Evolutionary conservation across 1,140 invertebrate genomes (phyloP).

Genomic region (Vanessa atalanta): DNA sequence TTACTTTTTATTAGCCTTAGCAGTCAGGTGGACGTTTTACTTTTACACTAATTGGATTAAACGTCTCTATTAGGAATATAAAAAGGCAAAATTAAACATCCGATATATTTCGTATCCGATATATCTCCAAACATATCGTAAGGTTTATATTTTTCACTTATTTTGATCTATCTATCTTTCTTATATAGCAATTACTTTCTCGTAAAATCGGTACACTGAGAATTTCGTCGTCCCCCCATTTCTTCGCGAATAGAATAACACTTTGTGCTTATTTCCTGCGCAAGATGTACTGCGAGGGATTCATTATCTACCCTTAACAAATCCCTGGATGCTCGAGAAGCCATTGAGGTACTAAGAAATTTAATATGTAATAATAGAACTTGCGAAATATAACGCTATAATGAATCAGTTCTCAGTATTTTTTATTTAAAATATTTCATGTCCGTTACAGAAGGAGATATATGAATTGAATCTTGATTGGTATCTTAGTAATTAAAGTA

Average conservation of each 20-base stretch:
- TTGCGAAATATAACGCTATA: background rate
- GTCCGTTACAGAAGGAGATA: no score
- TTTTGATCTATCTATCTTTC: background rate
- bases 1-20: no score
- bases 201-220: constrained; percentile 32
- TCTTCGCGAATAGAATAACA: constrained; percentile 70
- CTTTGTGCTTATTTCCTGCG: constrained; percentile 73
- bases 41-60: no score
- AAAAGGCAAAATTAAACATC: no score
- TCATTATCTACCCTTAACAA: constrained; percentile 74
- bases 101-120: no score
- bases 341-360: constrained; percentile 40
- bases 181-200: constrained; percentile 25
- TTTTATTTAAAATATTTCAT: no score
- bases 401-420: background rate
- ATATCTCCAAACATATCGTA: background rate
- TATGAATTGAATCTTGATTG: no score
- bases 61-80: no score
- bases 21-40: no score
- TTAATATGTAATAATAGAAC: constrained; percentile 4
- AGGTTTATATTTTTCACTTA: background rate
- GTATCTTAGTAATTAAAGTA: no score
- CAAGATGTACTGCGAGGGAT: constrained; percentile 71
- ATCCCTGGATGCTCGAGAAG: constrained; percentile 61
- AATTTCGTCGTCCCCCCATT: constrained; percentile 42